Evolutionary conservation across 1,140 invertebrate genomes (phyloP).

Genomic region (Macrotrachela quadricornifera): DNA sequence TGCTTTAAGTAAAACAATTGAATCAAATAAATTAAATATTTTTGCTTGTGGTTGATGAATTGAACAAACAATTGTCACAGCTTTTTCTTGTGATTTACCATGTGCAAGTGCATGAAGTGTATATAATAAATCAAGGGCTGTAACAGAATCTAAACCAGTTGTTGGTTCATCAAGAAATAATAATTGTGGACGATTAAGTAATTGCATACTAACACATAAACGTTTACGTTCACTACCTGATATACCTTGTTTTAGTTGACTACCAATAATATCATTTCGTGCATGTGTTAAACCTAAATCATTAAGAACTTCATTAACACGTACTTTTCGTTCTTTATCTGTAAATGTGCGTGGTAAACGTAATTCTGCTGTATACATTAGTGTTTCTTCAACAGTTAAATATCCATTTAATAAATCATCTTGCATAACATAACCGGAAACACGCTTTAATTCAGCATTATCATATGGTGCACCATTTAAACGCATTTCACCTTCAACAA

Average conservation of each 20-base stretch:
- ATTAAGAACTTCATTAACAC: too few species aligned
- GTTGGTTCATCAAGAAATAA: slow-evolving; percentile 25
- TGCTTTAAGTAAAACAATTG: slow-evolving; percentile 17
- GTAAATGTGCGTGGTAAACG: too few species aligned
- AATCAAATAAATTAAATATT: slow-evolving; percentile 21
- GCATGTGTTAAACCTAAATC: slow-evolving; percentile 13
- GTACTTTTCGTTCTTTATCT: too few species aligned
- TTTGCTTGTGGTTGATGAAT: slow-evolving; percentile 24
- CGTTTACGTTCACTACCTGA: too few species aligned
- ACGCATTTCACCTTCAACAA: slow-evolving; percentile 12
- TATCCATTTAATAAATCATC: too few species aligned
- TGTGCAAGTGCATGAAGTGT: slow-evolving; percentile 15
- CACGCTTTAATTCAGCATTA: slow-evolving; percentile 13
- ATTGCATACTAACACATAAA: too few species aligned
- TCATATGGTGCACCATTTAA: slow-evolving; percentile 16
- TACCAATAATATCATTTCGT: slow-evolving; percentile 11
- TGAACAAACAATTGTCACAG: slow-evolving; percentile 17
- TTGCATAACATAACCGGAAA: slow-evolving; percentile 5
- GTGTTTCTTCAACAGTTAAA: too few species aligned
- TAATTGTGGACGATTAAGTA: slow-evolving; percentile 12
- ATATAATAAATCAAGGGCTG: slow-evolving; percentile 18
- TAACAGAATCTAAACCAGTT: slow-evolving; percentile 23
- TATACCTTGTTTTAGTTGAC: too few species aligned
- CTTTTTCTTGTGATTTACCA: slow-evolving; percentile 8
- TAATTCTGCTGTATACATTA: too few species aligned